phyloP scores from a whole-genome alignment of 2,797 vertebrate species.

The Lithobates pipiens region DNA sequence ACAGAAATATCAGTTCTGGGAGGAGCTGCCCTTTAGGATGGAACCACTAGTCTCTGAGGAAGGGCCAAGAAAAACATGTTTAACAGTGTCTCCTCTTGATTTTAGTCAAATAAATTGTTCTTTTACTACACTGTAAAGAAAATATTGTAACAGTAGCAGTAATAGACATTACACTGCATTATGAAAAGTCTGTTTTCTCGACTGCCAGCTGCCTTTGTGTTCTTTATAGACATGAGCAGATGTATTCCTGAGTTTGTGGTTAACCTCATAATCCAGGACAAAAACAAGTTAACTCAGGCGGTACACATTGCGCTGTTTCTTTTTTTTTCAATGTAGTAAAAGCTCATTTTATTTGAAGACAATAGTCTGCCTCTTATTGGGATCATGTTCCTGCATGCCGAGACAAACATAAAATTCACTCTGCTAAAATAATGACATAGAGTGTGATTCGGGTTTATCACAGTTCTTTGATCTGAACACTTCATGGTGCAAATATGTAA shows the following conservation, averaged over 20 bases:
- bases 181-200: constrained; percentile 3
- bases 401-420: background rate
- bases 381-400: constrained; percentile 10
- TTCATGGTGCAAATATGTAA: no score
- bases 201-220: background rate
- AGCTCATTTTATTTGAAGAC: background rate
- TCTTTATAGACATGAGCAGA: background rate
- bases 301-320: background rate
- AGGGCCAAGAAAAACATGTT: background rate
- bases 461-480: no score
- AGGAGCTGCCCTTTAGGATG: no score
- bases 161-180: background rate
- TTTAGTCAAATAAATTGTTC: background rate
- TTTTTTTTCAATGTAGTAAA: background rate
- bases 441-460: no score
- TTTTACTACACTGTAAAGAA: background rate
- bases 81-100: constrained; percentile 19
- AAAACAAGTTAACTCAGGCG: background rate
- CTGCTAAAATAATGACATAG: no score
- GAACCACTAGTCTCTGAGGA: no score
- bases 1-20: no score
- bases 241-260: constrained; percentile 6
- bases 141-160: background rate
- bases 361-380: background rate
- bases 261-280: background rate